Percentiles rank a stretch among this genome's conserved stretches.
phyloP scores from a whole-genome alignment of 2,113 vertebrate species.

The Engraulis encrasicolus region DNA sequence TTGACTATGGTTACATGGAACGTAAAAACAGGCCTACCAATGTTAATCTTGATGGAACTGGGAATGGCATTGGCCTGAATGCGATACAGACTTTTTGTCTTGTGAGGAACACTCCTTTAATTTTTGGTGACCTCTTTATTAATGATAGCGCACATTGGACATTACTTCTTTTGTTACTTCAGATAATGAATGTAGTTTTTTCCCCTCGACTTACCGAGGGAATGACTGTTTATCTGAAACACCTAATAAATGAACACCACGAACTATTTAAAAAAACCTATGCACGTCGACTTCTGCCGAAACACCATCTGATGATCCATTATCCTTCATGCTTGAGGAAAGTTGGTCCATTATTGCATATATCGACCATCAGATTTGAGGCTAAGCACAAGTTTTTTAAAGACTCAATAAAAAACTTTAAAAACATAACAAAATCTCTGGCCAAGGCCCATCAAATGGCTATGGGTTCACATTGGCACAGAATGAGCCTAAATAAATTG shows the following conservation, averaged over 20 bases:
- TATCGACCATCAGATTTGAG: too few relatives aligned
- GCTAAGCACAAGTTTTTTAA: slow-evolving; percentile 36
- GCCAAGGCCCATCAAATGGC: too few relatives aligned
- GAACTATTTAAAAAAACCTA: slow-evolving; percentile 33
- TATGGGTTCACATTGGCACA: too few relatives aligned
- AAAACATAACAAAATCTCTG: too few relatives aligned
- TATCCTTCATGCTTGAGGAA: slow-evolving; percentile 42
- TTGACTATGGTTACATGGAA: slow-evolving; percentile 34
- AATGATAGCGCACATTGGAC: slow-evolving; percentile 34
- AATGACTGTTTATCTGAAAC: slow-evolving; percentile 28
- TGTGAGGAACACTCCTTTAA: too few relatives aligned
- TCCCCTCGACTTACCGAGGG: slow-evolving; percentile 15
- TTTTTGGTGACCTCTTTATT: too few relatives aligned
- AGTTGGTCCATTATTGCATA: too few relatives aligned
- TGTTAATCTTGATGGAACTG: too few relatives aligned
- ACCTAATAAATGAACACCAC: slow-evolving; percentile 36
- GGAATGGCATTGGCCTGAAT: too few relatives aligned
- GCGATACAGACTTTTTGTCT: too few relatives aligned
- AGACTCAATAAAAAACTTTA: slow-evolving; percentile 19
- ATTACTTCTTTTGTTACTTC: slow-evolving; percentile 28
- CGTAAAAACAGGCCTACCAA: too few relatives aligned
- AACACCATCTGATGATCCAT: slow-evolving; percentile 49
- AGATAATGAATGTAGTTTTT: slow-evolving; percentile 42
- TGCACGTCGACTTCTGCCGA: slow-evolving; percentile 3
- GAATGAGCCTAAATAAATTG: too few relatives aligned